Base-by-base conservation (phyloP, 2,797 vertebrate species). In the Buceros bicornis region DNA sequence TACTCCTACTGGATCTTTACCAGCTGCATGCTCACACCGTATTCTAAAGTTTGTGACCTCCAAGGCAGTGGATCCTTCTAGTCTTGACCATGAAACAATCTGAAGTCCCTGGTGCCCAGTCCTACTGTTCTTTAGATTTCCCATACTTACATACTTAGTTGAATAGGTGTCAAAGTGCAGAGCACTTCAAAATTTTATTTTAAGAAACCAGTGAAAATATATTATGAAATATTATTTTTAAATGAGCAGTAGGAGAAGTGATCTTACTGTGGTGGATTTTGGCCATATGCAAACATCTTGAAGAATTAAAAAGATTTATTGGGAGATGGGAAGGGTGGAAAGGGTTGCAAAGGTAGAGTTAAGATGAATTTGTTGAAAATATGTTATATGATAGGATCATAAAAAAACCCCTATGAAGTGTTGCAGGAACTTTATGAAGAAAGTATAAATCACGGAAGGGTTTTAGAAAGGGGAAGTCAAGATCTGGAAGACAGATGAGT, bases 211-310 rank as follows among this genome's bases (percentile, higher is more conserved):
- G 11, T 62, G 62, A 31, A 76, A 18, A 17, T 31, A 8, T 2
- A 4, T 56, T 33, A 21, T 1, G 5, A 71, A 60, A 48, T 29
- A 4, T 1, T 19, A 4, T 13, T 78, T 69, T 28, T 0, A 50
- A 87, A 51, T 18, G 11, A 87, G 43, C 37, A 19, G 28, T 6
- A 8, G 51, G 20, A 56, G 8, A 13, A 66, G 31, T 21, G n/a
- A 8, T 73, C 7, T 62, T 53, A 17, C 8, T 61, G 4, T 43
- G 25, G 21, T 12, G 51, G 37, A 7, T 19, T 87, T 50, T 7
- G 11, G 17, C 15, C 5, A 4, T 37, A 13, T 2, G 8, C 1
- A 1, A 57, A 4, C 1, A 13, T 15, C 31, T 33, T 48, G 25
- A 65, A 71, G 35, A 56, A n/a, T 15, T 40, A 13, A 35, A 33